Evolutionary conservation across 2,113 vertebrate species (phyloP).

Genomic region (Polyodon spathula): DNA sequence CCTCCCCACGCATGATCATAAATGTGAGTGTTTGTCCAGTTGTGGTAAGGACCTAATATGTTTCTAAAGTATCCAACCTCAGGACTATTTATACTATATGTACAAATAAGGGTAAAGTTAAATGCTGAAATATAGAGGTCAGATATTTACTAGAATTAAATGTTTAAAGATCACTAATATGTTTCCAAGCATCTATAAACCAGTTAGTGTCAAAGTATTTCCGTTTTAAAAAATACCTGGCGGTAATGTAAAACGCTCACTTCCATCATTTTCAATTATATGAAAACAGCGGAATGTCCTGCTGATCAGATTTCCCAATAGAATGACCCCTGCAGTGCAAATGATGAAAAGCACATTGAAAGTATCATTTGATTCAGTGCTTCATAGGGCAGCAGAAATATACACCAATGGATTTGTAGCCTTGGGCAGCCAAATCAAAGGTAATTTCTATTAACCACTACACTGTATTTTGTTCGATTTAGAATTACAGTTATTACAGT

Average conservation of each 20-base stretch:
- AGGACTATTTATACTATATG: too few relatives aligned
- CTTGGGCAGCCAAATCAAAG: constrained; percentile 7
- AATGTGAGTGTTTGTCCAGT: too few relatives aligned
- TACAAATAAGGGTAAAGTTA: too few relatives aligned
- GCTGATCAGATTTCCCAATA: constrained; percentile 6
- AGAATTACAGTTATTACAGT: neutral
- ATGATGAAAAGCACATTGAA: constrained; percentile 8
- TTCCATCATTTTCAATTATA: constrained; percentile 11
- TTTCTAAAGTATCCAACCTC: too few relatives aligned
- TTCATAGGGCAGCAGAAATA: neutral
- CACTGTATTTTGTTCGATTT: neutral
- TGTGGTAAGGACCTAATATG: too few relatives aligned
- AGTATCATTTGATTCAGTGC: constrained; percentile 1
- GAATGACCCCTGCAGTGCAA: neutral
- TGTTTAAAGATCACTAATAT: too few relatives aligned
- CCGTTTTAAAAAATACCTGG: neutral
- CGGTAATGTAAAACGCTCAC: constrained; percentile 1
- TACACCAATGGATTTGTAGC: neutral
- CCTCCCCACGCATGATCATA: too few relatives aligned
- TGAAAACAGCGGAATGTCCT: constrained; percentile 1
- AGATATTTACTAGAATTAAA: too few relatives aligned
- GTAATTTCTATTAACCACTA: constrained; percentile 9
- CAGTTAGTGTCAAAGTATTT: constrained; percentile 9
- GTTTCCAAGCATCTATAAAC: too few relatives aligned
- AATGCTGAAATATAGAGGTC: too few relatives aligned